Evolutionary conservation across 2,888 invertebrate species (phyloP).

Genomic region (Agonopterix alstromeriana): DNA sequence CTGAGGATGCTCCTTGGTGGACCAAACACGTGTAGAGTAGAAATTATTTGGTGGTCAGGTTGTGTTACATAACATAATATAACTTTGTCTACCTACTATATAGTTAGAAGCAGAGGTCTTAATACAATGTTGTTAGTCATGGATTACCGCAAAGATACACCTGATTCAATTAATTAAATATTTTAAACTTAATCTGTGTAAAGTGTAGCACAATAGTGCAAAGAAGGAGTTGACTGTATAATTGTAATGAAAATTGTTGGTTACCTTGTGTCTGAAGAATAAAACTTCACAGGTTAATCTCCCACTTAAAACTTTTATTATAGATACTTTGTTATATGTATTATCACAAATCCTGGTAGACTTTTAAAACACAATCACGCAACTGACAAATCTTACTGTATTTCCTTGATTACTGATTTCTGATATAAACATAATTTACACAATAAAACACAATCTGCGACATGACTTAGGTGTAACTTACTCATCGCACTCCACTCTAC

Average conservation of each 20-base stretch:
- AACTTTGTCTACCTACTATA: no score
- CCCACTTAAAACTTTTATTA: constrained; percentile 78
- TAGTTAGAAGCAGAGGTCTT: no score
- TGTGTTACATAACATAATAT: no score
- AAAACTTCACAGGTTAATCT: constrained; percentile 74
- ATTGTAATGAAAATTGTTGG: constrained; percentile 1
- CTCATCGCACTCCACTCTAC: constrained; percentile 65
- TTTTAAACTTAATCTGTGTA: no score
- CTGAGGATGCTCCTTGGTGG: no score
- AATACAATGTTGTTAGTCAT: no score
- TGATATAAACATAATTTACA: constrained; percentile 76
- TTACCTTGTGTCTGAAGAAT: constrained; percentile 65
- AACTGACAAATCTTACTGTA: constrained; percentile 75
- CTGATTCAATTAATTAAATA: no score
- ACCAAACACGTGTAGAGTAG: no score
- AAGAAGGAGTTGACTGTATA: no score
- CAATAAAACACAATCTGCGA: constrained; percentile 71
- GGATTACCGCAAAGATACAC: no score
- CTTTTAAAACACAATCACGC: constrained; percentile 82
- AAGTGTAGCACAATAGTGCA: no score
- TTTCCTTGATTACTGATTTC: constrained; percentile 72
- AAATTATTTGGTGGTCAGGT: no score
- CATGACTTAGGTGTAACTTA: constrained; percentile 70
- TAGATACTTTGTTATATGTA: constrained; percentile 82
- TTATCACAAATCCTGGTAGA: constrained; percentile 86